Evolutionary conservation across 64 coral and sea anemone genomes (phyloP).

Genomic region (Acropora tenuis): DNA sequence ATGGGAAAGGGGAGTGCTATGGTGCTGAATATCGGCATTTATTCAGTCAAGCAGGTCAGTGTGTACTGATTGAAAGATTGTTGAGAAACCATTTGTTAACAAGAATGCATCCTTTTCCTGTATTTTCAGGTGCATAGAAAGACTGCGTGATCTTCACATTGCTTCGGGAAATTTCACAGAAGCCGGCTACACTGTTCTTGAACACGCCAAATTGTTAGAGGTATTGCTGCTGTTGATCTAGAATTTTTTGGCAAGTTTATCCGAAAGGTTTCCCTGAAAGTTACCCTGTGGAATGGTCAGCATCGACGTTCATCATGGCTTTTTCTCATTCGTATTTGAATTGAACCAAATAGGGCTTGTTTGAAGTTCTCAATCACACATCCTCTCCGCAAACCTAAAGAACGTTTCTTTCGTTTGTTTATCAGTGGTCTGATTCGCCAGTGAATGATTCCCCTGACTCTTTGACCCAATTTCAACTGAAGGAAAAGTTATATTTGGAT

Average conservation of each 20-base stretch:
- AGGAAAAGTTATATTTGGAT: slow-evolving; percentile 96
- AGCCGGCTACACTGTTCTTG: slow-evolving; percentile 73
- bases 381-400: neutral
- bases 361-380: too few relatives aligned
- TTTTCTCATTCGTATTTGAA: too few relatives aligned
- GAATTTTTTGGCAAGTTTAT: too few relatives aligned
- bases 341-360: too few relatives aligned
- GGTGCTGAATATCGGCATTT: too few relatives aligned
- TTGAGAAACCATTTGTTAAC: neutral
- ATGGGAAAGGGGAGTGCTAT: too few relatives aligned
- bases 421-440: slow-evolving; percentile 72
- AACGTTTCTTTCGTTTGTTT: slow-evolving; percentile 5
- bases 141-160: slow-evolving; percentile 81
- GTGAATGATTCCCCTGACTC: slow-evolving; percentile 58
- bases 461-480: slow-evolving; percentile 74
- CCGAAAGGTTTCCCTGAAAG: too few relatives aligned
- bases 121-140: slow-evolving; percentile 71
- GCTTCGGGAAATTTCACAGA: slow-evolving; percentile 83
- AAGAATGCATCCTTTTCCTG: neutral
- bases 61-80: neutral
- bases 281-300: too few relatives aligned
- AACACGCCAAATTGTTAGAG: slow-evolving; percentile 70
- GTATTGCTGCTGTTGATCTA: neutral
- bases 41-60: too few relatives aligned
- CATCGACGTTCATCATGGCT: too few relatives aligned